A percentile compares a stretch with the other conserved stretches of the same genome.
Evolutionary conservation across 2,888 invertebrate genomes (phyloP).

Genomic region (Vannuccia rotundouncinata): DNA sequence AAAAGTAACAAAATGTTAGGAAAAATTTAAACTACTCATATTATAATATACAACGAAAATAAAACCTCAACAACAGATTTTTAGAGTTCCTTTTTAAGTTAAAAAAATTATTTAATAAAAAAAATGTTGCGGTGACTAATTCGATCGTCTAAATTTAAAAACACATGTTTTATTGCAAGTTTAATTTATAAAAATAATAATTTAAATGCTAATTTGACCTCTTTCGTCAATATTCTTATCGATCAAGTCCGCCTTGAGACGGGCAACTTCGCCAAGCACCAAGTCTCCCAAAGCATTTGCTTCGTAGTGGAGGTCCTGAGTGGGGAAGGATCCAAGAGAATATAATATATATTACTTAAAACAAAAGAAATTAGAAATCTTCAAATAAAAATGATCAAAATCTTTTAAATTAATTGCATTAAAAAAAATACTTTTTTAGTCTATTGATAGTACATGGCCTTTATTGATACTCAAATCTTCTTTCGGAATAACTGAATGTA

Average conservation of each 20-base stretch:
- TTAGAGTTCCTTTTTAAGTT: background rate
- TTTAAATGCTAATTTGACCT: background rate
- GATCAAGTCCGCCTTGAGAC: background rate
- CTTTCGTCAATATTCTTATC: background rate
- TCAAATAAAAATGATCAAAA: background rate
- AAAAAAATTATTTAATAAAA: background rate
- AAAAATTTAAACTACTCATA: background rate
- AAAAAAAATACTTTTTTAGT: background rate
- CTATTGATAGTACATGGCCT: too few relatives aligned
- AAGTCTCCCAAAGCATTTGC: background rate
- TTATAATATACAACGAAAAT: background rate
- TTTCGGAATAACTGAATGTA: too few relatives aligned
- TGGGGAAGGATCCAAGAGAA: background rate
- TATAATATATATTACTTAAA: background rate
- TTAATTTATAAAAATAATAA: too few relatives aligned
- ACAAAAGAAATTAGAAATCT: background rate
- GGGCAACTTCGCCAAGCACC: background rate
- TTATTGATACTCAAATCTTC: too few relatives aligned
- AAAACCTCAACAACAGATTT: background rate
- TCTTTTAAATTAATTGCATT: background rate
- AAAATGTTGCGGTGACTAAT: background rate
- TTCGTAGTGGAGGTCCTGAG: background rate
- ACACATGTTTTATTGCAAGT: background rate
- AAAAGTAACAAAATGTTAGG: too few relatives aligned
- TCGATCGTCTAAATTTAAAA: background rate